These are phyloP conservation scores for Unio pictorum DNA, from an alignment of 2,888 invertebrate species.

Conservation along the genomic window DNA sequence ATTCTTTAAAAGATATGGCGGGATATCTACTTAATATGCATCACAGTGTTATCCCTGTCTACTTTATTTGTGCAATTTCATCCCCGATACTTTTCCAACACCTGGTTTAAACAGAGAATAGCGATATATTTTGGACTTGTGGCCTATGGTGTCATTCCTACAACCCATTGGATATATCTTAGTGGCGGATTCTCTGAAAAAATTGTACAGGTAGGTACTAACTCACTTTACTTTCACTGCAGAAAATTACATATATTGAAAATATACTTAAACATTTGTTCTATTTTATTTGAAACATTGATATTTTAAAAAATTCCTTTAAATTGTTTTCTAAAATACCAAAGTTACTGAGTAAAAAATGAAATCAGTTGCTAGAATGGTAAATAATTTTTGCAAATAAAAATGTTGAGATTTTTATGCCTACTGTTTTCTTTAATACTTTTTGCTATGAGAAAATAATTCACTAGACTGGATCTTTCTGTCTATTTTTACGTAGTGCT, in stretches of 20 bases:
- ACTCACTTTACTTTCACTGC: neutral
- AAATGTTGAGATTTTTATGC: too few species aligned
- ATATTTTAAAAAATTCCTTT: too few species aligned
- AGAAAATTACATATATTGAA: neutral
- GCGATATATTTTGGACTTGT: slow-evolving; percentile 62
- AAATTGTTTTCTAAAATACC: too few species aligned
- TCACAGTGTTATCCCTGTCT: slow-evolving; percentile 84
- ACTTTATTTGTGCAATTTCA: slow-evolving; percentile 85
- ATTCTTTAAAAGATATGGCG: slow-evolving; percentile 75
- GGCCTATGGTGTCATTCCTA: slow-evolving; percentile 85
- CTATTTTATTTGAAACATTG: too few species aligned
- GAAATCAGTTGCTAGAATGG: too few species aligned
- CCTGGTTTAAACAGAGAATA: slow-evolving; percentile 75
- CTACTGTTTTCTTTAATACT: too few species aligned
- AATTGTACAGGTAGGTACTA: slow-evolving; percentile 81
- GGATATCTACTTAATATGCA: slow-evolving; percentile 86
- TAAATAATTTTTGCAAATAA: too few species aligned
- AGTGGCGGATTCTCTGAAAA: slow-evolving; percentile 91
- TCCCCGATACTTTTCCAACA: slow-evolving; percentile 69
- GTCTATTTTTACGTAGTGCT: too few species aligned
- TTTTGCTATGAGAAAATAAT: too few species aligned
- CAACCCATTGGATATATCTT: slow-evolving; percentile 89
- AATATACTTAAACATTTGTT: too few species aligned
- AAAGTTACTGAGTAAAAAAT: too few species aligned
- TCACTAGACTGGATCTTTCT: too few species aligned